Percentiles rank a stretch among this genome's conserved stretches.
phyloP scores from a whole-genome alignment of 2,113 vertebrate species.

The Labeo catla region DNA sequence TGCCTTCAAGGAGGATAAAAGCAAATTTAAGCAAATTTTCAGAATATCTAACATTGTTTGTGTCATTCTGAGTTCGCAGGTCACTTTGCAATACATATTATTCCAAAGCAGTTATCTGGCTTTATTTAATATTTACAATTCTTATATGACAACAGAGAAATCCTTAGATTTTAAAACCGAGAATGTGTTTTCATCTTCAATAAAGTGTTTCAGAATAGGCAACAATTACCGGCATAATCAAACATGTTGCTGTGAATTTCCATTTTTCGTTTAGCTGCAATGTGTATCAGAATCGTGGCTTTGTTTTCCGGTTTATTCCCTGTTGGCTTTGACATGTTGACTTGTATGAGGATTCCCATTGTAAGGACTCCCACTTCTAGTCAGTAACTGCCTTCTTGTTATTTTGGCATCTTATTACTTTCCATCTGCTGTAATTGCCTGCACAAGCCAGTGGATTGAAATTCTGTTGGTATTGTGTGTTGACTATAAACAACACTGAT shows the following conservation, averaged over 20 bases:
- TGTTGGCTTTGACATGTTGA: neutral
- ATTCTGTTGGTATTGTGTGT: conserved; percentile 11
- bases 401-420: conserved; percentile 20
- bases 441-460: conserved; percentile 11
- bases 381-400: conserved; percentile 10
- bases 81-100: neutral
- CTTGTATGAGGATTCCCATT: conserved; percentile 16
- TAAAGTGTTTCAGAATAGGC: neutral
- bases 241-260: neutral
- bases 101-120: neutral
- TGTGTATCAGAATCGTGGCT: conserved; percentile 1
- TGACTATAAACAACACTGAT: conserved; percentile 9
- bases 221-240: neutral
- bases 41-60: neutral
- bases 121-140: neutral
- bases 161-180: neutral
- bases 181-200: conserved; percentile 9
- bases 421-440: conserved; percentile 28
- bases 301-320: neutral
- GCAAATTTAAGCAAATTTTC: neutral
- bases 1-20: neutral
- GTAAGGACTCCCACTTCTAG: neutral
- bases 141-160: neutral
- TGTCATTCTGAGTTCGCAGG: neutral
- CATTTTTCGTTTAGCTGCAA: conserved; percentile 36